Percentiles rank a stretch among this genome's conserved stretches.
These are phyloP conservation scores for Amiota mariae DNA, from an alignment of 2,888 invertebrate genomes.

Conservation along the genomic window DNA sequence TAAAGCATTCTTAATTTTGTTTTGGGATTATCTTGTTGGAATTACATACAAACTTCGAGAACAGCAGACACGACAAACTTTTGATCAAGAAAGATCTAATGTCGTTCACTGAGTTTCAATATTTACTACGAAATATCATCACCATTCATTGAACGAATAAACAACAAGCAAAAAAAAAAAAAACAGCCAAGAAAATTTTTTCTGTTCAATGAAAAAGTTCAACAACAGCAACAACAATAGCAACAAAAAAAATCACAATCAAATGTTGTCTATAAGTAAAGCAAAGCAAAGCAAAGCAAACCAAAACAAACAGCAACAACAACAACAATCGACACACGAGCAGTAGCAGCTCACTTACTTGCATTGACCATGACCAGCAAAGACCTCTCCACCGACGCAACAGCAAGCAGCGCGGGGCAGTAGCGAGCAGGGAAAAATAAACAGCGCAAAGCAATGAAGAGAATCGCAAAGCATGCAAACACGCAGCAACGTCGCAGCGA, in stretches of 20 bases:
- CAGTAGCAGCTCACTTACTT: conserved; percentile 39
- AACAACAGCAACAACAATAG: conserved; percentile 18
- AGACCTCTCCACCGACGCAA: conserved; percentile 14
- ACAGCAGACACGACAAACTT: not conserved
- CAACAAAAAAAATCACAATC: conserved; percentile 25
- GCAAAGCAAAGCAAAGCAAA: conserved; percentile 16
- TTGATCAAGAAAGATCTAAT: not conserved
- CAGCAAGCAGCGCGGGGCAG: not conserved
- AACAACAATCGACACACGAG: conserved; percentile 25
- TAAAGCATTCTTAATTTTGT: conserved; percentile 11
- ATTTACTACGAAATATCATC: no score
- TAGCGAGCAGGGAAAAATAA: not conserved
- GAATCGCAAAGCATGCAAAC: conserved; percentile 1
- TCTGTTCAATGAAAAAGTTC: conserved; percentile 19
- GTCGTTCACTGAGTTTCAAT: conserved; percentile 28
- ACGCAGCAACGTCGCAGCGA: not conserved
- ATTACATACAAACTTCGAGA: not conserved
- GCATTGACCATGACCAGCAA: conserved; percentile 55
- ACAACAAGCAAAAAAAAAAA: not conserved
- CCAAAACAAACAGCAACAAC: conserved; percentile 28
- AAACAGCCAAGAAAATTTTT: not conserved
- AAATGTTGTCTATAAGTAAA: conserved; percentile 27
- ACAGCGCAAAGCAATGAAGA: not conserved
- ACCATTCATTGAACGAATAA: no score
- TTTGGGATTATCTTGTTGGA: not conserved